Evolutionary conservation across 2,113 vertebrate species (phyloP).

Genomic region (Pithys albifrons): DNA sequence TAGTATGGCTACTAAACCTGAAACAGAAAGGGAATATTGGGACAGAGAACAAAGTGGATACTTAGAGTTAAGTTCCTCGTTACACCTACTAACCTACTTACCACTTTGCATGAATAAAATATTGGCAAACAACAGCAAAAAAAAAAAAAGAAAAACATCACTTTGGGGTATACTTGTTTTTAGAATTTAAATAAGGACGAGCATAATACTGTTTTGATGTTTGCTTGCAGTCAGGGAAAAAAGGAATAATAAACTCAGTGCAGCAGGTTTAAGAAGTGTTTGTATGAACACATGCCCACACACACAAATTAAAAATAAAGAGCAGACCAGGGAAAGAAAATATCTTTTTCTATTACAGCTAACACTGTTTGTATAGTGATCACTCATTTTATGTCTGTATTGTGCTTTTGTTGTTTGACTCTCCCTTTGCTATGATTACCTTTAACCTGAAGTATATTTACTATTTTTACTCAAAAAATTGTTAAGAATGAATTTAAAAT

Average conservation of each 20-base stretch:
- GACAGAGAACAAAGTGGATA: not conserved
- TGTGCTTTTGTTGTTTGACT: not conserved
- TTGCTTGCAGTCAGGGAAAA: not conserved
- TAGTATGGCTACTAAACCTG: not conserved
- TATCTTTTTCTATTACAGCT: not conserved
- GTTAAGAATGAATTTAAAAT: not conserved
- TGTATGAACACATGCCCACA: not conserved
- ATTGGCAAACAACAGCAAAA: not conserved
- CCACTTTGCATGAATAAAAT: constrained; percentile 33
- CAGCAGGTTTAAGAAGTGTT: not conserved
- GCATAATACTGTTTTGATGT: not conserved
- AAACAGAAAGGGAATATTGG: not conserved
- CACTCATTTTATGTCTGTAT: not conserved
- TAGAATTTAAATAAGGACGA: constrained; percentile 2
- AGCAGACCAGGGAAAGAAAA: not conserved
- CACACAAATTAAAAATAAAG: not conserved
- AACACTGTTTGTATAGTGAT: not conserved
- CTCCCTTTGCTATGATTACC: not conserved
- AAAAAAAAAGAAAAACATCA: not conserved
- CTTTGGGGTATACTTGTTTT: not conserved
- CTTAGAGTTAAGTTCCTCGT: not conserved
- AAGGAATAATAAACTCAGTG: not conserved
- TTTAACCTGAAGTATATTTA: not conserved
- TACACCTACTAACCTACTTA: constrained; percentile 33
- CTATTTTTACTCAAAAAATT: not conserved